phyloP scores from a whole-genome alignment of 1,140 invertebrate genomes.

The Bemisia tabaci region DNA sequence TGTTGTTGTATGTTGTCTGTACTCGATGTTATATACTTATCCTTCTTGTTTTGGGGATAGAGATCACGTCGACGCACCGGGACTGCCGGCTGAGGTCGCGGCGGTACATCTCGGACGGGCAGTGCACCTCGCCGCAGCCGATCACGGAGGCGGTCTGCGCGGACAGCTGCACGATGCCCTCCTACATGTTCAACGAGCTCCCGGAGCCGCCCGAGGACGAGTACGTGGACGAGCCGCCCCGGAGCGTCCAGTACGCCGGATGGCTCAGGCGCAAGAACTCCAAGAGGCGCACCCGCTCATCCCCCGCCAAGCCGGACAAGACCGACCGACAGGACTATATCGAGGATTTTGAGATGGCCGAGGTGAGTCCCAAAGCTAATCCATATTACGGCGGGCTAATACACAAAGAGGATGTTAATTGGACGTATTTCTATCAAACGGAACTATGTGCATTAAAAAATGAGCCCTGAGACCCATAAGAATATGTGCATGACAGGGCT shows the following conservation, averaged over 20 bases:
- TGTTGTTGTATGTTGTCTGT: no score
- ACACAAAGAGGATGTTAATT: no score
- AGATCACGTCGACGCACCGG: conserved; percentile 4
- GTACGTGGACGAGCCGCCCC: not conserved
- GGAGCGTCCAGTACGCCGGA: not conserved
- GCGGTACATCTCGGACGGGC: conserved; percentile 18
- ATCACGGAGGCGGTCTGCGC: conserved; percentile 19
- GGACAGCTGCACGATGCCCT: conserved; percentile 12
- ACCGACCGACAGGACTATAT: not conserved
- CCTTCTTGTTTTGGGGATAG: not conserved
- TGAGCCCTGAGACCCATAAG: no score
- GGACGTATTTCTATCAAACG: no score
- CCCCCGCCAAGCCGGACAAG: not conserved
- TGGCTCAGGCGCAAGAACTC: not conserved
- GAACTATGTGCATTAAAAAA: no score
- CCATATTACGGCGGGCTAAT: no score
- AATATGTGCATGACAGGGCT: no score
- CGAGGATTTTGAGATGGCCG: not conserved
- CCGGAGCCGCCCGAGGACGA: not conserved
- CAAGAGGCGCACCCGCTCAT: not conserved
- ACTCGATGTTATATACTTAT: no score
- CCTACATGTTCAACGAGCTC: not conserved
- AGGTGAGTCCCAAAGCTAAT: not conserved
- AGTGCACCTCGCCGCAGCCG: conserved; percentile 15
- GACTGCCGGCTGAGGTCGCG: conserved; percentile 15